Conservation (phyloP, 2,113 vertebrate species). For the Tragulus kanchil region DNA sequence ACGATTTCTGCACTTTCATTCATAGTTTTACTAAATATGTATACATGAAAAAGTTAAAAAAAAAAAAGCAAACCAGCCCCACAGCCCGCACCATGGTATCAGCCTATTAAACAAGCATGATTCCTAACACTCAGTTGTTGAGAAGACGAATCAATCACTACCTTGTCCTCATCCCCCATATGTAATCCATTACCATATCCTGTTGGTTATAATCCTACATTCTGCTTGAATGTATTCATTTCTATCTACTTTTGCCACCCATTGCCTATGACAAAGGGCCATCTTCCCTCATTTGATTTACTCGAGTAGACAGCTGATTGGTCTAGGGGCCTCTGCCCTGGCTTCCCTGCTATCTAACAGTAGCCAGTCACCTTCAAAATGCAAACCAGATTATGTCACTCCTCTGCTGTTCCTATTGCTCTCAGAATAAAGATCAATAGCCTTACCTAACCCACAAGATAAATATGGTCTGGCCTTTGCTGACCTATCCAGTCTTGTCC, state of each 20-base stretch:
- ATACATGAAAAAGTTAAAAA: slow-evolving; percentile 58
- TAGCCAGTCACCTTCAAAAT: background rate
- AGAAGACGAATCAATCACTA: background rate
- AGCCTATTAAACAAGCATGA: slow-evolving; percentile 12
- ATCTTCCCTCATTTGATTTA: background rate
- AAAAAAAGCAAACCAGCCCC: background rate
- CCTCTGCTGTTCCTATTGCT: background rate
- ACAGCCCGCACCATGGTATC: background rate
- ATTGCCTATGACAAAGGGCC: background rate
- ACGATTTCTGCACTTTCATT: slow-evolving; percentile 48
- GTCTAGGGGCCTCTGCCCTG: background rate
- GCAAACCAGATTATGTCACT: background rate
- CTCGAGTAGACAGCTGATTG: background rate
- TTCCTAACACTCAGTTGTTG: background rate
- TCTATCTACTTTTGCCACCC: background rate
- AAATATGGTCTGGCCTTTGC: background rate
- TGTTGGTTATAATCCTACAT: slow-evolving; percentile 6
- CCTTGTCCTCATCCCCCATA: background rate
- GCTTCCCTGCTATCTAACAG: background rate
- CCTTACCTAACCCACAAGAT: background rate
- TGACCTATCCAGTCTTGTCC: background rate
- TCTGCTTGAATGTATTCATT: background rate
- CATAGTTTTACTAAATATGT: slow-evolving; percentile 46
- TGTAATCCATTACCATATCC: background rate
- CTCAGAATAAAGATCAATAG: background rate